Percentiles rank a stretch among this genome's conserved stretches.
phyloP scores from a whole-genome alignment of 2,888 invertebrate genomes.

The Augiades crinisus region DNA sequence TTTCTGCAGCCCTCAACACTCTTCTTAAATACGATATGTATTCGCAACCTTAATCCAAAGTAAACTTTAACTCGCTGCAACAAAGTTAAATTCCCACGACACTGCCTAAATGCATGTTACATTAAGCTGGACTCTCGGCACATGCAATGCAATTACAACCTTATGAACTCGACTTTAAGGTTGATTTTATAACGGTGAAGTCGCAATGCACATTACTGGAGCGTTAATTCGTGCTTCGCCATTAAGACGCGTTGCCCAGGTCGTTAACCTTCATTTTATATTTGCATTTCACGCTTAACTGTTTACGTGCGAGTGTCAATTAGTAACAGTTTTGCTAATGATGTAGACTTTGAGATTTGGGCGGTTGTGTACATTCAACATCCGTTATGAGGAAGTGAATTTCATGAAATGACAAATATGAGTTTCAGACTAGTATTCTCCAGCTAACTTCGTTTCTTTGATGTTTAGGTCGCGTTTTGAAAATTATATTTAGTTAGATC shows the following conservation, averaged over 20 bases:
- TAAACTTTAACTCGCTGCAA: neutral
- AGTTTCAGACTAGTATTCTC: too few species aligned
- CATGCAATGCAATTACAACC: neutral
- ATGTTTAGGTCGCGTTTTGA: too few species aligned
- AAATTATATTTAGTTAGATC: too few species aligned
- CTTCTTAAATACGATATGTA: constrained; percentile 27
- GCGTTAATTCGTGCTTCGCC: constrained; percentile 47
- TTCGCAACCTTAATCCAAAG: constrained; percentile 21
- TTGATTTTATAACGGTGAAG: neutral
- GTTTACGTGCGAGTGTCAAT: constrained; percentile 23
- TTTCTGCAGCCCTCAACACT: constrained; percentile 22
- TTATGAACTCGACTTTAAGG: neutral
- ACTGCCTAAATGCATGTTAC: constrained; percentile 19
- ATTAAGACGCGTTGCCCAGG: constrained; percentile 45
- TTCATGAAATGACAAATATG: too few species aligned
- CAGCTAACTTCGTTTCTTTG: too few species aligned
- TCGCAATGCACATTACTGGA: constrained; percentile 30
- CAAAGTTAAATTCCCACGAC: constrained; percentile 6
- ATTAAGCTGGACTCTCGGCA: constrained; percentile 15
- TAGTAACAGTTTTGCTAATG: constrained; percentile 11
- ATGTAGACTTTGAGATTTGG: neutral
- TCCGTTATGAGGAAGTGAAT: too few species aligned
- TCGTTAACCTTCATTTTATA: constrained; percentile 47
- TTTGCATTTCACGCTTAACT: constrained; percentile 33
- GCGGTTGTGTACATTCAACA: too few species aligned